These are phyloP conservation scores for Alviniconcha marisindica DNA, from an alignment of 1,140 invertebrate genomes.

Conservation along the genomic window DNA sequence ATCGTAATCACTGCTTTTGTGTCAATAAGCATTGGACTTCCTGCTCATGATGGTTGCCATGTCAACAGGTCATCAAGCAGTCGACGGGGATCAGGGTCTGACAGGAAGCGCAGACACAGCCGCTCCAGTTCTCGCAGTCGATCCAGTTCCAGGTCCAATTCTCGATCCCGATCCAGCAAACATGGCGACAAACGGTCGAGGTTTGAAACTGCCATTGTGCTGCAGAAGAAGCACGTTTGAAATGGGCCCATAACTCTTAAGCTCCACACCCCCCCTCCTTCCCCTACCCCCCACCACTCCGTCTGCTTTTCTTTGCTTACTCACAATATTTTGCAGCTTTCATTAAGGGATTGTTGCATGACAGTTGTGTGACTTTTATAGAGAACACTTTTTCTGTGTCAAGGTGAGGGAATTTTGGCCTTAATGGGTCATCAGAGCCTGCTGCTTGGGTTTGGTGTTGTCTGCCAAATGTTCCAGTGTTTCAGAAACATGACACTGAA, in stretches of 20 bases:
- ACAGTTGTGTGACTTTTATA: not conserved
- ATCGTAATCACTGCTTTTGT: not conserved
- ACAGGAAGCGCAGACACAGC: constrained; percentile 9
- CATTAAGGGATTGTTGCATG: too few species aligned
- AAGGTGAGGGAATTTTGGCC: too few species aligned
- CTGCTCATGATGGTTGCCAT: constrained; percentile 3
- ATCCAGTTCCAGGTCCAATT: constrained; percentile 55
- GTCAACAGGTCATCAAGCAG: constrained; percentile 40
- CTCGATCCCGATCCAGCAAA: constrained; percentile 50
- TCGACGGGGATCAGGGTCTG: constrained; percentile 33
- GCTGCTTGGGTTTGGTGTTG: not conserved
- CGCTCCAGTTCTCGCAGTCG: constrained; percentile 32
- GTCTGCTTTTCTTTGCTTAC: not conserved
- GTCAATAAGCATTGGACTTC: not conserved
- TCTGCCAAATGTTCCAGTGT: not conserved
- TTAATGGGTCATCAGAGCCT: too few species aligned
- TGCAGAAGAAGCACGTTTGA: not conserved
- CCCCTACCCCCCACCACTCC: not conserved
- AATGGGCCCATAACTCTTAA: not conserved
- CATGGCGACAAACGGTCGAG: constrained; percentile 62
- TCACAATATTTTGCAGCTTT: not conserved
- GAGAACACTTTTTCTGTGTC: too few species aligned
- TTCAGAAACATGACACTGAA: too few species aligned
- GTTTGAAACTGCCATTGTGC: constrained; percentile 53
- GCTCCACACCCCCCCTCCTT: not conserved